Percentiles rank a stretch among this genome's conserved stretches.
Evolutionary conservation across 1,140 invertebrate species (phyloP).

Genomic region (Hylyphantes graminicola): DNA sequence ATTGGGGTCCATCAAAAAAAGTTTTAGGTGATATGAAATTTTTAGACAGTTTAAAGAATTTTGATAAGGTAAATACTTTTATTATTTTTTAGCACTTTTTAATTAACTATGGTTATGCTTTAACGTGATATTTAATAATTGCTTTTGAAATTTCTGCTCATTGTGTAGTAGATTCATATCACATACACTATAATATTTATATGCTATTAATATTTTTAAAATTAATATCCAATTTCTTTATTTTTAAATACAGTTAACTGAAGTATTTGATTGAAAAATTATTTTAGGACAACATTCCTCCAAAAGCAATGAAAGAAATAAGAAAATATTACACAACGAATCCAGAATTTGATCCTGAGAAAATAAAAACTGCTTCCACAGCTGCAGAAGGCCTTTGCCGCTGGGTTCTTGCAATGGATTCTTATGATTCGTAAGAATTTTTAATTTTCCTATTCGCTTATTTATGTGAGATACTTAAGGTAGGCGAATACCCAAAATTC

Average conservation of each 20-base stretch:
- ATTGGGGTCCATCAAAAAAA: conserved; percentile 91
- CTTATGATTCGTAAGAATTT: conserved; percentile 92
- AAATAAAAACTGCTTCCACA: conserved; percentile 85
- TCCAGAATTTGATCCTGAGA: conserved; percentile 86
- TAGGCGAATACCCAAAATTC: too few relatives aligned
- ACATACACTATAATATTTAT: too few relatives aligned
- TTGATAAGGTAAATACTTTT: conserved; percentile 76
- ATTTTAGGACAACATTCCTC: conserved; percentile 79
- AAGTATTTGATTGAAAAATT: not conserved
- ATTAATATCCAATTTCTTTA: too few relatives aligned
- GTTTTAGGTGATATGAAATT: conserved; percentile 92
- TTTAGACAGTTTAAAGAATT: conserved; percentile 85
- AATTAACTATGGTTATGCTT: too few relatives aligned
- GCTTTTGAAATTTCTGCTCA: too few relatives aligned
- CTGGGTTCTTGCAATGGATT: conserved; percentile 92
- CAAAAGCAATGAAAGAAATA: conserved; percentile 86
- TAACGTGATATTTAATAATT: too few relatives aligned
- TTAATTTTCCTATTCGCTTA: too few relatives aligned
- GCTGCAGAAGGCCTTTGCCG: conserved; percentile 84
- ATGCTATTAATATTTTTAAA: too few relatives aligned
- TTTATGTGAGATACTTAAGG: too few relatives aligned
- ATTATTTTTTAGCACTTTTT: too few relatives aligned
- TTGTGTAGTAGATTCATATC: too few relatives aligned
- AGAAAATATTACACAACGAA: conserved; percentile 76
- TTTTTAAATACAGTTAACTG: too few relatives aligned